Evolutionary conservation across 2,888 invertebrate species (phyloP).

Genomic region (Argyra leucocephala): DNA sequence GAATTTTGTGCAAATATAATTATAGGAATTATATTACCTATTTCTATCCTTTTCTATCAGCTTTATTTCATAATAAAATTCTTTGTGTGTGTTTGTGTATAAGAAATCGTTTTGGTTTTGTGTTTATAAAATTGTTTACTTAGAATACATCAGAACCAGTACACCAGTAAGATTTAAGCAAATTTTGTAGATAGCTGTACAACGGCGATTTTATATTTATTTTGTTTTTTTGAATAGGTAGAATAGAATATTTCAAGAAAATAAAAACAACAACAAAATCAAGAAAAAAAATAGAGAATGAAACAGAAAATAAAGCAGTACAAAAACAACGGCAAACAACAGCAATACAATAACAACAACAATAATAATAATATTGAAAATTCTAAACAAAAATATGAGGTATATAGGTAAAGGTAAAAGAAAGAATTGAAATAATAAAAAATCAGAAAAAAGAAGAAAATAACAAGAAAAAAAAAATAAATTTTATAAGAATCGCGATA

Average conservation of each 20-base stretch:
- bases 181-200: constrained; percentile 18
- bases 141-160: too few species aligned
- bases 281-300: constrained; percentile 23
- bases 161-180: too few species aligned
- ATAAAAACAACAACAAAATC: constrained; percentile 29
- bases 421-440: constrained; percentile 4
- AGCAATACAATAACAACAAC: background rate
- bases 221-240: too few species aligned
- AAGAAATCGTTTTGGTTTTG: too few species aligned
- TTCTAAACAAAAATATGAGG: constrained; percentile 1
- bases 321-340: background rate
- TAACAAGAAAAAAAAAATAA: constrained; percentile 15
- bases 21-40: too few species aligned
- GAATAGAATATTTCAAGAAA: constrained; percentile 34
- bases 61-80: too few species aligned
- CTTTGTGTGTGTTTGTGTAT: too few species aligned
- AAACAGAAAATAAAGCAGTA: constrained; percentile 19
- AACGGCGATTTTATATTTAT: constrained; percentile 26
- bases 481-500: constrained; percentile 14
- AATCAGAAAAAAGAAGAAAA: background rate
- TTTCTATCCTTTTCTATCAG: too few species aligned
- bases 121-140: too few species aligned
- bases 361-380: background rate
- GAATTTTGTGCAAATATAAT: too few species aligned
- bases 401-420: constrained; percentile 2